A percentile compares a stretch with the other conserved stretches of the same genome.
Evolutionary conservation across 2,888 invertebrate genomes (phyloP).

Genomic region (Sphaerolaimus hirsutus): DNA sequence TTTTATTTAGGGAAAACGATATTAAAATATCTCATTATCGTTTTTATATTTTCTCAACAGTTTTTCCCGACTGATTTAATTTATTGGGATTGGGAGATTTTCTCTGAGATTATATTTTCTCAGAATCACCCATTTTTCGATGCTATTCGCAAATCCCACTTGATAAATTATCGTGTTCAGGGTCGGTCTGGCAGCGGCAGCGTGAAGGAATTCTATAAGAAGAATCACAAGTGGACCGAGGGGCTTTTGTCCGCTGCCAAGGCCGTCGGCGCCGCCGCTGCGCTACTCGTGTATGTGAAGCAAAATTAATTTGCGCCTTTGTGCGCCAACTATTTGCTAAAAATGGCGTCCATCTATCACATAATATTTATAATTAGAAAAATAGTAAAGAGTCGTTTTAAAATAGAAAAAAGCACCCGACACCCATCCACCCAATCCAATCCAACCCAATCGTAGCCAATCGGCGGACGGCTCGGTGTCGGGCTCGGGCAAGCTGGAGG

Average conservation of each 20-base stretch:
- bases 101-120: too few species aligned
- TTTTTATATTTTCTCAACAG: too few species aligned
- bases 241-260: constrained; percentile 70
- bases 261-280: constrained; percentile 81
- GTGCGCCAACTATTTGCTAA: background rate
- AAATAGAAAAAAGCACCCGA: constrained; percentile 1
- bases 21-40: too few species aligned
- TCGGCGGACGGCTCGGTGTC: constrained; percentile 75
- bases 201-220: constrained; percentile 78
- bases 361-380: background rate
- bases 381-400: constrained; percentile 1
- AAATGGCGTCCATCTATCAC: background rate
- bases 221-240: constrained; percentile 96
- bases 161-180: too few species aligned
- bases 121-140: too few species aligned
- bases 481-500: constrained; percentile 60
- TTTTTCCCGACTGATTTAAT: too few species aligned
- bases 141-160: too few species aligned
- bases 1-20: too few species aligned
- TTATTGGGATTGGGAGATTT: too few species aligned
- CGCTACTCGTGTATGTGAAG: constrained; percentile 55
- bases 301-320: too few species aligned
- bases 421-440: background rate
- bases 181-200: constrained; percentile 44
- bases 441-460: constrained; percentile 35